phyloP scores from a whole-genome alignment of 2,888 invertebrate genomes.

The Acanthoscelides obtectus region DNA sequence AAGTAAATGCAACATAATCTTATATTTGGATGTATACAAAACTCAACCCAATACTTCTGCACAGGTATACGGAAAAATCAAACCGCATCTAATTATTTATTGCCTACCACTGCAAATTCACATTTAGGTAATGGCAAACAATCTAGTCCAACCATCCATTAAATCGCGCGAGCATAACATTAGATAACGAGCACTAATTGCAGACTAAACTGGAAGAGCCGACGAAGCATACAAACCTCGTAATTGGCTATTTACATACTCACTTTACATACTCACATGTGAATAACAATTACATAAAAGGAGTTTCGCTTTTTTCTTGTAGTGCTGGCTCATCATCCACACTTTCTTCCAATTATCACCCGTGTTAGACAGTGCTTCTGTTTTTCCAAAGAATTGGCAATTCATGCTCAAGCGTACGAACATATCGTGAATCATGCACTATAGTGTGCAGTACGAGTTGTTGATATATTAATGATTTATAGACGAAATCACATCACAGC shows the following conservation, averaged over 20 bases:
- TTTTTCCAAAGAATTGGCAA: background rate
- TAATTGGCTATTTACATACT: background rate
- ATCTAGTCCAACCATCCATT: background rate
- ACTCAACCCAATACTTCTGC: no score
- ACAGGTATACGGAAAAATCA: no score
- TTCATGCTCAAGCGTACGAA: background rate
- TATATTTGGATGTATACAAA: no score
- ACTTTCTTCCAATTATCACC: background rate
- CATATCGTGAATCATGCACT: background rate
- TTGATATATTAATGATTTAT: background rate
- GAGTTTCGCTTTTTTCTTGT: background rate
- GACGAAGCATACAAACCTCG: background rate
- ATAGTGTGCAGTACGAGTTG: background rate
- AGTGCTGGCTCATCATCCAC: background rate
- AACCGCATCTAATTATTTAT: no score
- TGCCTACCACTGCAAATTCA: background rate
- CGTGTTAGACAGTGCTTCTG: background rate
- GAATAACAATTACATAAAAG: background rate
- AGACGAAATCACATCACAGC: no score
- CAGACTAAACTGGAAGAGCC: background rate
- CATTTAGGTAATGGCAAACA: background rate
- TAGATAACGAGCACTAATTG: background rate
- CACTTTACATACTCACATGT: background rate
- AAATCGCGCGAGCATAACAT: background rate
- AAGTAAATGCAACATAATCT: no score